A percentile compares a stretch with the other conserved stretches of the same genome.
phyloP scores from a whole-genome alignment of 2,113 vertebrate genomes.

The Philantomba maxwellii region DNA sequence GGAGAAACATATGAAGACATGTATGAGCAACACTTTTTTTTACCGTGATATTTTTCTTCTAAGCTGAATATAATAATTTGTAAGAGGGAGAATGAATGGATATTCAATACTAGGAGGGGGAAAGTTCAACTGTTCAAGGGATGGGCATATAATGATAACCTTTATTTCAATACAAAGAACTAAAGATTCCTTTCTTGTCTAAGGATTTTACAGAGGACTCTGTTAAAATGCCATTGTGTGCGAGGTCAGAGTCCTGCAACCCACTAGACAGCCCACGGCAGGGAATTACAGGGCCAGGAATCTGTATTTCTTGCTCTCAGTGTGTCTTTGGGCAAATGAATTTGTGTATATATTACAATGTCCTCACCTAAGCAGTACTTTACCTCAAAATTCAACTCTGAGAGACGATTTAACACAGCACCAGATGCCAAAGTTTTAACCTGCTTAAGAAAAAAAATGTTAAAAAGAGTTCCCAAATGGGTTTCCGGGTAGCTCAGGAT shows the following conservation, averaged over 20 bases:
- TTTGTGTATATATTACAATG: background rate
- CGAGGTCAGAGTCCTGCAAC: background rate
- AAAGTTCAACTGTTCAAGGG: background rate
- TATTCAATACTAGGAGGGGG: background rate
- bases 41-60: background rate
- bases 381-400: background rate
- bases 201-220: background rate
- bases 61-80: background rate
- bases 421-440: background rate
- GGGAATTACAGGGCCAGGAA: background rate
- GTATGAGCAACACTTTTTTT: slow-evolving; percentile 69
- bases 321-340: background rate
- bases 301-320: background rate
- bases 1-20: slow-evolving; percentile 92
- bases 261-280: background rate
- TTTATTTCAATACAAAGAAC: slow-evolving; percentile 17
- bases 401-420: background rate
- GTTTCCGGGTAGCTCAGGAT: background rate
- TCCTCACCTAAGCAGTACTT: background rate
- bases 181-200: background rate
- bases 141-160: background rate
- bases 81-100: background rate
- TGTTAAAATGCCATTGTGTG: background rate
- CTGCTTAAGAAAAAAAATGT: background rate
- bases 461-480: background rate